Conservation (phyloP, 2,797 vertebrate genomes). For the Pipistrellus pygmaeus region DNA sequence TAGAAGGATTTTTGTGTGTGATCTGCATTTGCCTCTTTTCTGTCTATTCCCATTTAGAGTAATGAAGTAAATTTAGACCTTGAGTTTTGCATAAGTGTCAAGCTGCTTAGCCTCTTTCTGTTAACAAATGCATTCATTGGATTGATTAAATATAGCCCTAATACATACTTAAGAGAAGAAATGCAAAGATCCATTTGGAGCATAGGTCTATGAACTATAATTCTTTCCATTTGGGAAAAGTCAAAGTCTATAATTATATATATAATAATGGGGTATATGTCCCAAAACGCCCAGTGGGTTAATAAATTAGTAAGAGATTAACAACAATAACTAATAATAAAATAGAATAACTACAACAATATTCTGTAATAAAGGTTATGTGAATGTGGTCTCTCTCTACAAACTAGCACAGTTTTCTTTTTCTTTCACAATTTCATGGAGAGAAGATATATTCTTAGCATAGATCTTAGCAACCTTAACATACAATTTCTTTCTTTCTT, state of each 20-base stretch:
- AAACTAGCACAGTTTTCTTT: neutral
- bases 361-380: neutral
- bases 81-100: slow-evolving; percentile 46
- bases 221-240: neutral
- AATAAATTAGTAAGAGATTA: neutral
- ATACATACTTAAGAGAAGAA: neutral
- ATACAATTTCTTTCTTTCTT: neutral
- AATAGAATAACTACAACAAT: neutral
- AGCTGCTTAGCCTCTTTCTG: slow-evolving; percentile 20
- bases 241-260: neutral
- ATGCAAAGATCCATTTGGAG: neutral
- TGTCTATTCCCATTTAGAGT: slow-evolving; percentile 5
- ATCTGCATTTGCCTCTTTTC: neutral
- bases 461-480: neutral
- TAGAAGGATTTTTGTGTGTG: neutral
- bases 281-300: neutral
- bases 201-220: neutral
- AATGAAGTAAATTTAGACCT: slow-evolving; percentile 31
- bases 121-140: neutral
- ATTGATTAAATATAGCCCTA: slow-evolving; percentile 3
- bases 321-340: neutral
- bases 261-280: neutral
- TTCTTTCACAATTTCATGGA: neutral
- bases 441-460: neutral
- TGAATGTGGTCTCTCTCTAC: neutral